Percentiles rank a stretch among this genome's conserved stretches.
Evolutionary conservation across 2,888 invertebrate species (phyloP).

Genomic region (Plagiodera versicolora): DNA sequence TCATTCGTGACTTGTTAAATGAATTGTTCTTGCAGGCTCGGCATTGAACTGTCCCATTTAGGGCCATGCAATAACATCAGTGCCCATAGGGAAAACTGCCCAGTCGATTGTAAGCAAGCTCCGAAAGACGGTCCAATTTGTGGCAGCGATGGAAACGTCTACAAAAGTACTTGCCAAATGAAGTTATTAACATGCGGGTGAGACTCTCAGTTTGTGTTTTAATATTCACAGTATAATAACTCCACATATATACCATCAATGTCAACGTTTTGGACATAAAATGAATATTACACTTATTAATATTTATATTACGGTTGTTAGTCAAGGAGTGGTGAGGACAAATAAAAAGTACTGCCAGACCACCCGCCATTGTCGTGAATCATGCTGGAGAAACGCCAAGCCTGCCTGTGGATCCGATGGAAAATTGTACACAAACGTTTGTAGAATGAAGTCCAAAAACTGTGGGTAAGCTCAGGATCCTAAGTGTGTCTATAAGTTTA

Average conservation of each 20-base stretch:
- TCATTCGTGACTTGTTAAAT: constrained; percentile 3
- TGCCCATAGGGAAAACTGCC: constrained; percentile 86
- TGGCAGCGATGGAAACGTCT: constrained; percentile 89
- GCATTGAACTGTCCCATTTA: constrained; percentile 64
- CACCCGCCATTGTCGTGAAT: constrained; percentile 86
- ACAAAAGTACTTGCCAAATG: constrained; percentile 93
- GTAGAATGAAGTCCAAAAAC: constrained; percentile 89
- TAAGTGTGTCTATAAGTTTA: too few species aligned
- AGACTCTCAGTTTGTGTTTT: constrained; percentile 45
- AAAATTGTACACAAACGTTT: constrained; percentile 84
- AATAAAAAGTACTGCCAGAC: constrained; percentile 91
- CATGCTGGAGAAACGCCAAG: constrained; percentile 86
- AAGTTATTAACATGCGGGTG: constrained; percentile 86
- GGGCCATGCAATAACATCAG: constrained; percentile 71
- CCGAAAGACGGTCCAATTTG: constrained; percentile 89
- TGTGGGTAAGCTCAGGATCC: constrained; percentile 76
- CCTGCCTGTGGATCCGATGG: constrained; percentile 91
- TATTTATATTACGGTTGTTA: constrained; percentile 50
- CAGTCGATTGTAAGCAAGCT: constrained; percentile 82
- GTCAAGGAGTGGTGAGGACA: constrained; percentile 83
- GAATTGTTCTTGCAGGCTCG: constrained; percentile 56
- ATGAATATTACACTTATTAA: too few species aligned
- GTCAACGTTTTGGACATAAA: too few species aligned
- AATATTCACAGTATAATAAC: too few species aligned
- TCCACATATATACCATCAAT: too few species aligned